Evolutionary conservation across 2,113 vertebrate genomes (phyloP).

Genomic region (Seriola quinqueradiata): DNA sequence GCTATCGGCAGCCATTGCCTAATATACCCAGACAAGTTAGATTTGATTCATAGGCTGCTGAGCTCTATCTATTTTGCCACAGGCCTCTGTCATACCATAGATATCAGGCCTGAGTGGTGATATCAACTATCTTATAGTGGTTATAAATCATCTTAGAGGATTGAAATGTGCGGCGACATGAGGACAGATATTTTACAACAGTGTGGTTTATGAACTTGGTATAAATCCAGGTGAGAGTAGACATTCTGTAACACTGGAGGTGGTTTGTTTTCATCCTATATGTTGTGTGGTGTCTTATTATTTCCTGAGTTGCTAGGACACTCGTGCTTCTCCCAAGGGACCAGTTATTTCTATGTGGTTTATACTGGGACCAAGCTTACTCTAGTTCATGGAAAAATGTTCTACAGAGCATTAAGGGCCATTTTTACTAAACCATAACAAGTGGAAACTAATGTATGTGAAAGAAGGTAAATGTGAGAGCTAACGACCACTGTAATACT

Average conservation of each 20-base stretch:
- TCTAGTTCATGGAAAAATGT: background rate
- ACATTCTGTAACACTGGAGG: constrained; percentile 13
- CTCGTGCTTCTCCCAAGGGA: constrained; percentile 13
- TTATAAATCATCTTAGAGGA: constrained; percentile 63
- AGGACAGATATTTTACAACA: constrained; percentile 35
- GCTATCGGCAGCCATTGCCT: constrained; percentile 61
- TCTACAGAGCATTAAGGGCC: background rate
- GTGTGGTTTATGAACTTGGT: constrained; percentile 15
- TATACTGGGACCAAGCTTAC: background rate
- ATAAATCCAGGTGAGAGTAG: constrained; percentile 7
- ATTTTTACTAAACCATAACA: background rate
- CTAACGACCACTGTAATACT: background rate
- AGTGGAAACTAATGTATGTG: background rate
- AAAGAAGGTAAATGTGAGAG: background rate
- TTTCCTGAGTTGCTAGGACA: constrained; percentile 39
- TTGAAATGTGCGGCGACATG: constrained; percentile 52
- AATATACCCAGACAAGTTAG: constrained; percentile 62
- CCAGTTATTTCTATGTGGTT: background rate
- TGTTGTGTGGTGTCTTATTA: constrained; percentile 29
- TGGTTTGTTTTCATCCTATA: constrained; percentile 38
- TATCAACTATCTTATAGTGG: constrained; percentile 58
- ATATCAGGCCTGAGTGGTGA: constrained; percentile 59
- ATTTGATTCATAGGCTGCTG: constrained; percentile 75
- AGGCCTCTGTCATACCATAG: constrained; percentile 53
- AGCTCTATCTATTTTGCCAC: constrained; percentile 64